Percentiles rank a stretch among this genome's conserved stretches.
phyloP scores from a whole-genome alignment of 2,888 invertebrate species.

The Volucella bombylans region DNA sequence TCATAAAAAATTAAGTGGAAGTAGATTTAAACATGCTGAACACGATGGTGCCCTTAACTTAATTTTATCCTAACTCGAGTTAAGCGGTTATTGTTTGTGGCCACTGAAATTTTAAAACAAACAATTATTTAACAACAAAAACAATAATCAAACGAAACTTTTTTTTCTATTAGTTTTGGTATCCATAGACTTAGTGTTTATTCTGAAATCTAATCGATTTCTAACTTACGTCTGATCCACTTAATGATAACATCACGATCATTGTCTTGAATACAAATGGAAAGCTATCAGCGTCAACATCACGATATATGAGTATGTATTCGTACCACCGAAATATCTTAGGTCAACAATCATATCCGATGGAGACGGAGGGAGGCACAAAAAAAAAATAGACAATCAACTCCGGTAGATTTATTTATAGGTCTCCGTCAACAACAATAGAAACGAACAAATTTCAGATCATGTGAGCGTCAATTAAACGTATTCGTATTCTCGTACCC shows the following conservation, averaged over 20 bases:
- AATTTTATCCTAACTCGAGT: too few species aligned
- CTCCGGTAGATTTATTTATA: constrained; percentile 18
- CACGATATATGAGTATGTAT: constrained; percentile 11
- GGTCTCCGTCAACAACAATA: constrained; percentile 1
- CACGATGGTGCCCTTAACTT: too few species aligned
- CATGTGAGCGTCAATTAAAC: constrained; percentile 35
- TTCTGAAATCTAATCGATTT: constrained; percentile 6
- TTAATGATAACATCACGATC: constrained; percentile 35
- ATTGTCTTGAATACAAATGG: background rate
- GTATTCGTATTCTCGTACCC: background rate
- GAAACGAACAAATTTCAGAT: constrained; percentile 8
- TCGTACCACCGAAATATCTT: background rate
- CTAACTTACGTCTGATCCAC: background rate
- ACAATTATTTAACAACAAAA: too few species aligned
- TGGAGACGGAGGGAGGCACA: background rate
- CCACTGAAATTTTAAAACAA: too few species aligned
- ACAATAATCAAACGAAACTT: too few species aligned
- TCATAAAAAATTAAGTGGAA: too few species aligned
- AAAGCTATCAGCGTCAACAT: constrained; percentile 19
- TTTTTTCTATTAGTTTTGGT: too few species aligned
- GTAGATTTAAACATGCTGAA: too few species aligned
- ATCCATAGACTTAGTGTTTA: background rate
- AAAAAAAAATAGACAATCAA: background rate
- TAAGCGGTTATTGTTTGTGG: too few species aligned
- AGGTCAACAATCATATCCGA: background rate